Percentiles rank a stretch among this genome's conserved stretches.
phyloP scores from a whole-genome alignment of 2,113 vertebrate genomes.

The Nettapus auritus region DNA sequence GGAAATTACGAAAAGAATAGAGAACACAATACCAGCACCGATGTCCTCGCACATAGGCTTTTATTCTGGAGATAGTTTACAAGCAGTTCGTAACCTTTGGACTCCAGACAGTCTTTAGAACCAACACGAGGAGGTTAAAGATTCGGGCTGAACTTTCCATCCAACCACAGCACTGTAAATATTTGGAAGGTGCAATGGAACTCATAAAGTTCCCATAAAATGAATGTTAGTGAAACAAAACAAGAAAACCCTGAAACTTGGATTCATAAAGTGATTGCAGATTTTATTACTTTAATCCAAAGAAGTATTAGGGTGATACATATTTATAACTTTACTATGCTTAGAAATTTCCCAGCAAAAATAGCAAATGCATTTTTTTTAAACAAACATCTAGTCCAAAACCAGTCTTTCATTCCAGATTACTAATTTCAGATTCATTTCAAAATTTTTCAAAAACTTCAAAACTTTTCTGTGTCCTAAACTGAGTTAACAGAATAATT shows the following conservation, averaged over 20 bases:
- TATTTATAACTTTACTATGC: background rate
- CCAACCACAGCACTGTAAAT: slow-evolving; percentile 68
- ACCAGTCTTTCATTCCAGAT: background rate
- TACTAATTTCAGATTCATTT: background rate
- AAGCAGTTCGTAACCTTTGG: slow-evolving; percentile 82
- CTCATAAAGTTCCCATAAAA: slow-evolving; percentile 68
- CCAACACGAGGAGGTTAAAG: slow-evolving; percentile 60
- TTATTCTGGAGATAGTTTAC: slow-evolving; percentile 79
- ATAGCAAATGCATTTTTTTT: background rate
- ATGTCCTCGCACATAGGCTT: slow-evolving; percentile 69
- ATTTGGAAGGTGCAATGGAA: slow-evolving; percentile 67
- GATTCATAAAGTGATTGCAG: slow-evolving; percentile 27
- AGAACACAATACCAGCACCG: slow-evolving; percentile 39
- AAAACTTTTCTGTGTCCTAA: background rate
- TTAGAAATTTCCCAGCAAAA: background rate
- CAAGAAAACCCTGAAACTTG: background rate
- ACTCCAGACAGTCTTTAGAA: slow-evolving; percentile 76
- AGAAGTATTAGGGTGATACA: background rate
- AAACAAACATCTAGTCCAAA: background rate
- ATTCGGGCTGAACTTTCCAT: slow-evolving; percentile 73
- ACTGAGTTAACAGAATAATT: background rate
- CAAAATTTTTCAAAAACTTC: no score
- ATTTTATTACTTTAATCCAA: background rate
- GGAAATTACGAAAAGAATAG: slow-evolving; percentile 60
- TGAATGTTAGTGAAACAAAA: slow-evolving; percentile 27